Evolutionary conservation across 2,113 vertebrate genomes (phyloP).

Genomic region (Oceanites oceanicus): DNA sequence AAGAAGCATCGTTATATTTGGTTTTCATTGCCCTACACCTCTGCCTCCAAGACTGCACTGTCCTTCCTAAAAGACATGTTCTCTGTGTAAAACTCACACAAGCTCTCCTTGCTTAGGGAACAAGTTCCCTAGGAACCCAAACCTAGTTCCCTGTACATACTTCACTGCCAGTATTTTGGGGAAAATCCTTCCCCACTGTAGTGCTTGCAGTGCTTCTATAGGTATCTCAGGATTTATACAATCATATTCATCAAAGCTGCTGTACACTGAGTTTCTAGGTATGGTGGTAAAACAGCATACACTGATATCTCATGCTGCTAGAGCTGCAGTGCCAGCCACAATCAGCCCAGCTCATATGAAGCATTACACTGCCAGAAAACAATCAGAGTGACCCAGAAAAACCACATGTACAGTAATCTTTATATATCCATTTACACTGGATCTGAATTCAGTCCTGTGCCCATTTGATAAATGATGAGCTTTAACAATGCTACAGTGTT

Average conservation of each 20-base stretch:
- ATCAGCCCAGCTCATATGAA: background rate
- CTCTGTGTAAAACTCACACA: background rate
- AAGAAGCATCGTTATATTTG: background rate
- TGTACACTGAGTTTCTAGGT: background rate
- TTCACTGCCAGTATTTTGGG: background rate
- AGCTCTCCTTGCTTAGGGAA: background rate
- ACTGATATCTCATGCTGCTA: background rate
- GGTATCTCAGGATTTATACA: background rate
- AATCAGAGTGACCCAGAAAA: slow-evolving; percentile 29
- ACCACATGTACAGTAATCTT: background rate
- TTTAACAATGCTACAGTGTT: background rate
- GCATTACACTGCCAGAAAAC: background rate
- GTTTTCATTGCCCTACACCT: background rate
- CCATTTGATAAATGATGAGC: slow-evolving; percentile 7
- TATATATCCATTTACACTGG: background rate
- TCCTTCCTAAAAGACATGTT: background rate
- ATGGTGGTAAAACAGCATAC: background rate
- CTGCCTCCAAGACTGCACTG: background rate
- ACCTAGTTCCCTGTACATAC: background rate
- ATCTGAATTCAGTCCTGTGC: background rate
- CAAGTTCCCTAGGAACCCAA: background rate
- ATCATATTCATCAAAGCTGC: background rate
- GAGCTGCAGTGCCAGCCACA: background rate
- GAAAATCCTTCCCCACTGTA: background rate
- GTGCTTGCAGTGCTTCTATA: background rate